Evolutionary conservation across 2,797 vertebrate species (phyloP), one percentile per base, ranked within the genome.

Genomic region (Staurois parvus): DNA sequence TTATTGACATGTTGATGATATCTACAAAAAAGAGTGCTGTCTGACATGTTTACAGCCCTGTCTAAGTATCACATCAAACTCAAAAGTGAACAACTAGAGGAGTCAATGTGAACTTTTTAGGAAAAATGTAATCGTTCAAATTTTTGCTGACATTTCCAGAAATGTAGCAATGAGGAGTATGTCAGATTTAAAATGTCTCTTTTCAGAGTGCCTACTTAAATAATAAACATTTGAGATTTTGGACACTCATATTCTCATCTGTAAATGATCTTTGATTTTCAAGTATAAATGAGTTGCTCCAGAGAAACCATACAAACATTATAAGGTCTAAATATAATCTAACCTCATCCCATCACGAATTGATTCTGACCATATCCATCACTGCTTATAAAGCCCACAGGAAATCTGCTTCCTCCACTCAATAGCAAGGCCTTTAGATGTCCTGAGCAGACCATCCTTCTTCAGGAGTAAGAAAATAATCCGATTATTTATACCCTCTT

Each of bases 251-350:
- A 37, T 77, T 81, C 69, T 37, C 52, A 37, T 5, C 56, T 42
- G 7, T 48, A 15, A 77, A 52, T 10, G 59, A 67, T 45, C 56
- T 37, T 82, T 83, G 37, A 66, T 79, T 78, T 40, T 78, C 34
- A 37, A 68, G 74, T 79, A 67, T 66, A 34, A 68, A 78, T 34
- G 28, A 78, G 59, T 59, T n/a, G 68, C 80, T 86, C 69, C n/a
- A 34, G 78, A 79, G 76, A 79, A 85, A 72, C 69, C 56, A 79
- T 73, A 78, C 68, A 83, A 77, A 86, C 75, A 81, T 85, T 70
- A 85, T 79, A 83, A 86, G 80, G 80, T 83, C 81, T 87, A 87
- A 87, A 87, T 87, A 79, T 87, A 87, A 87, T 87, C 85, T 87
- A 87, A 87, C 85, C 81, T 87, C 85, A 83, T 87, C 85, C 81